A percentile compares a stretch with the other conserved stretches of the same genome.
Evolutionary conservation across 2,888 invertebrate genomes (phyloP).

Genomic region (Coremacera marginata): DNA sequence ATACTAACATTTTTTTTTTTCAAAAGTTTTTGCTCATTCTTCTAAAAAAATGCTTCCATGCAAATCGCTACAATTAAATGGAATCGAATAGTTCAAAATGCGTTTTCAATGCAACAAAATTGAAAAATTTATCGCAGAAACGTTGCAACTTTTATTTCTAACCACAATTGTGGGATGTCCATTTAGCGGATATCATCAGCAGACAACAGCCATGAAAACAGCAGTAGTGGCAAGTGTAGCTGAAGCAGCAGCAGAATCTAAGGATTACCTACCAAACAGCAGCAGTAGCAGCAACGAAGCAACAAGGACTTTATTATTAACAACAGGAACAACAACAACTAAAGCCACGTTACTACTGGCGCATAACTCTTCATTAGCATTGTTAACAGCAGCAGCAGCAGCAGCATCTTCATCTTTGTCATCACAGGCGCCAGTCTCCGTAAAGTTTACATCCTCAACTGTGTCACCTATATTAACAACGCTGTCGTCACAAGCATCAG

Average conservation of each 20-base stretch:
- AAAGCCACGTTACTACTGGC: background rate
- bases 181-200: constrained; percentile 49
- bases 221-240: constrained; percentile 40
- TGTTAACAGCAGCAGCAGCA: background rate
- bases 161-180: constrained; percentile 53
- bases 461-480: background rate
- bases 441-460: background rate
- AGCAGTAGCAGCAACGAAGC: constrained; percentile 47
- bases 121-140: constrained; percentile 54
- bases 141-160: constrained; percentile 56
- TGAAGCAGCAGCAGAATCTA: constrained; percentile 33
- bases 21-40: background rate
- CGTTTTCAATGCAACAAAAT: constrained; percentile 56
- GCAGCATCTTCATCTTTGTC: constrained; percentile 16
- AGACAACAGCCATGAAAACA: constrained; percentile 47
- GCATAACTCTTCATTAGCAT: background rate
- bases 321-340: background rate
- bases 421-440: constrained; percentile 14
- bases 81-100: constrained; percentile 55
- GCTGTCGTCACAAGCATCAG: constrained; percentile 4
- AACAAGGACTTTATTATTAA: background rate
- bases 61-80: constrained; percentile 46
- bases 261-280: background rate
- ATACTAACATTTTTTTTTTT: too few species aligned
- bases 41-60: constrained; percentile 30